A percentile compares a stretch with the other conserved stretches of the same genome.
These are phyloP conservation scores for Parnassius smintheus DNA, from an alignment of 2,888 invertebrate genomes.

Conservation along the genomic window DNA sequence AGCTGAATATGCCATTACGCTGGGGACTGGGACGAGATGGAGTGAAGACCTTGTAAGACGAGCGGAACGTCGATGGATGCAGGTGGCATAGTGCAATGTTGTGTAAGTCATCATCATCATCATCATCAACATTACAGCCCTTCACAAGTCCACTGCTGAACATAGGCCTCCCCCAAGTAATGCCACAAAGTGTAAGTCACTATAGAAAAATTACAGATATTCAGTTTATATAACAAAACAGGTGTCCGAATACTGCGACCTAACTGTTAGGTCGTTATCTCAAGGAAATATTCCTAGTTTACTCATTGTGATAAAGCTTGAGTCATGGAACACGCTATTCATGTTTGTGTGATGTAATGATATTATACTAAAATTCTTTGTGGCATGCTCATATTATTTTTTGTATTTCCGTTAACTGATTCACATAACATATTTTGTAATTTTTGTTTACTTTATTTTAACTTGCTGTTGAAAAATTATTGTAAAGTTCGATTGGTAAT, in stretches of 20 bases:
- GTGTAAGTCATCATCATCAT: too few relatives aligned
- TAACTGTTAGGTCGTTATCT: constrained; percentile 13
- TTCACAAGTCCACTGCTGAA: too few relatives aligned
- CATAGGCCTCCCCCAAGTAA: too few relatives aligned
- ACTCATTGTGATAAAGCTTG: constrained; percentile 11
- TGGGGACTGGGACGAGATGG: too few relatives aligned
- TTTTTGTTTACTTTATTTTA: background rate
- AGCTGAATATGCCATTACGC: too few relatives aligned
- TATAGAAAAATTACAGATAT: background rate
- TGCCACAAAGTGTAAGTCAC: too few relatives aligned
- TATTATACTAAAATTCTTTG: constrained; percentile 13
- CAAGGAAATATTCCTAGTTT: constrained; percentile 8
- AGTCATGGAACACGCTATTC: constrained; percentile 21
- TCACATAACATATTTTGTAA: background rate
- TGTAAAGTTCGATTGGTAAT: too few relatives aligned
- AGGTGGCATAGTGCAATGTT: too few relatives aligned
- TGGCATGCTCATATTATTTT: constrained; percentile 9
- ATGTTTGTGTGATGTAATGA: constrained; percentile 9
- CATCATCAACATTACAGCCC: too few relatives aligned
- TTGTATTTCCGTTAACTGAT: constrained; percentile 1
- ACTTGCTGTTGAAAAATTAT: too few relatives aligned
- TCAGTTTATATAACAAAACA: background rate
- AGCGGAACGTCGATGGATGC: too few relatives aligned
- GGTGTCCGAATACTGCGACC: background rate
- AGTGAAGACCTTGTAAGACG: too few relatives aligned